Evolutionary conservation across 2,888 invertebrate genomes (phyloP), one percentile per base, ranked within the genome.

Genomic region (Leucophora obtusa): DNA sequence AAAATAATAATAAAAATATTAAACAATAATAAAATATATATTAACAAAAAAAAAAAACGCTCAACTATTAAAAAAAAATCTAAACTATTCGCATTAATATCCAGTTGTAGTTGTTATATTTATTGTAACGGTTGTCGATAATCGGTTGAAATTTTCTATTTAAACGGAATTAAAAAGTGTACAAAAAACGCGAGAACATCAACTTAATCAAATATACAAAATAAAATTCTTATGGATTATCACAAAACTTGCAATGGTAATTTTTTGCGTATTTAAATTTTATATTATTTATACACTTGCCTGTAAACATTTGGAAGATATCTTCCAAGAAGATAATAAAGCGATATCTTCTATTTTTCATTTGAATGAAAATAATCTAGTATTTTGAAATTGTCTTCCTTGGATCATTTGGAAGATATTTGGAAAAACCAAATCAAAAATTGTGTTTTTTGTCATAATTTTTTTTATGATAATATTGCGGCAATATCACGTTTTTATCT

Each of bases 171-270:
- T 75, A 18, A 62, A 51, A 60, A 54, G 21, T 54, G 43, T 54
- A 43, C 28, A 56, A 35, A 60, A 72, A 54, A 10, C 47, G 54
- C 50, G 24, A 47, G 68, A 68, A 56, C 7, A 17, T 9, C n/a
- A 17, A 15, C 15, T 38, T 15, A 35, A 70, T 15, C 35, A 56
- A 28, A 56, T 3, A 33, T 1, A 28, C 28, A 18, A 63, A 65
- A n/a, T n/a, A 60, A 69, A 43, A 72, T 65, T 76, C 73, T 60
- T 82, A 88, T 88, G 88, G 88, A 88, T 84, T 88, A 88, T 84
- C 85, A 87, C 72, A 88, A 88, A 84, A 81, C 85, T 51, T 79
- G 87, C 60, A 86, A 87, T 84, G 88, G 88, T 88, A 88, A 88
- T 83, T 83, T 74, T 70, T 60, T 18, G 15, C 17, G 15, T 35